Evolutionary conservation across 2,797 vertebrate species (phyloP).

Genomic region (Sebastes oblongus): DNA sequence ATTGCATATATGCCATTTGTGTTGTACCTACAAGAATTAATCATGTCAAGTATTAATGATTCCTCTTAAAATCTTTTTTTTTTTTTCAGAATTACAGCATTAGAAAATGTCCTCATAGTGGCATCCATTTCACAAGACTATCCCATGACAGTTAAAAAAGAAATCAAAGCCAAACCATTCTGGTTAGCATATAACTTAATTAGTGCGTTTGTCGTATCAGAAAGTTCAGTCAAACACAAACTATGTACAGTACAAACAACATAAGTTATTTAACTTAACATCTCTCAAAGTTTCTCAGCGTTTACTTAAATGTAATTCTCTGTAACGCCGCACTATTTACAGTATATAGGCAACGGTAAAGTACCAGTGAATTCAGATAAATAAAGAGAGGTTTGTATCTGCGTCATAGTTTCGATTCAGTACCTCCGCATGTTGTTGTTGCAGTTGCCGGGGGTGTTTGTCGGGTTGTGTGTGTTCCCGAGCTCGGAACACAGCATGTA

Average conservation of each 20-base stretch:
- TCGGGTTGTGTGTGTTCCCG: slow-evolving; percentile 60
- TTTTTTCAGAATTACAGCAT: slow-evolving; percentile 77
- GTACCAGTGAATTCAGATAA: slow-evolving; percentile 75
- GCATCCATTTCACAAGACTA: slow-evolving; percentile 77
- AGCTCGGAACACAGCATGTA: slow-evolving; percentile 79
- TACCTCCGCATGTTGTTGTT: slow-evolving; percentile 53
- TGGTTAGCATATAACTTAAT: slow-evolving; percentile 84
- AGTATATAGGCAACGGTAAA: slow-evolving; percentile 76
- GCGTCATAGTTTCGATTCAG: slow-evolving; percentile 46
- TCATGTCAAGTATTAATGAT: slow-evolving; percentile 79
- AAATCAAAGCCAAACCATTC: slow-evolving; percentile 74
- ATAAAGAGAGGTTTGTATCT: slow-evolving; percentile 67
- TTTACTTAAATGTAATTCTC: slow-evolving; percentile 70
- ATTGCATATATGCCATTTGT: slow-evolving; percentile 98
- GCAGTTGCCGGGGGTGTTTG: slow-evolving; percentile 34
- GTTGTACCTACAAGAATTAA: slow-evolving; percentile 89
- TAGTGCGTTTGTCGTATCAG: slow-evolving; percentile 81
- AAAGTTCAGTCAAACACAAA: slow-evolving; percentile 77
- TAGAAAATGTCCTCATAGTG: slow-evolving; percentile 83
- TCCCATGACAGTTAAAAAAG: slow-evolving; percentile 71
- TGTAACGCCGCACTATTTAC: slow-evolving; percentile 79
- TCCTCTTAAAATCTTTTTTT: slow-evolving; percentile 61
- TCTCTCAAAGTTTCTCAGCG: slow-evolving; percentile 72
- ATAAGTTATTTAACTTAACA: slow-evolving; percentile 80
- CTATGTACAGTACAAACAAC: slow-evolving; percentile 82